These are phyloP conservation scores for Chrysina gloriosa DNA, from an alignment of 2,888 invertebrate species.

Conservation along the genomic window DNA sequence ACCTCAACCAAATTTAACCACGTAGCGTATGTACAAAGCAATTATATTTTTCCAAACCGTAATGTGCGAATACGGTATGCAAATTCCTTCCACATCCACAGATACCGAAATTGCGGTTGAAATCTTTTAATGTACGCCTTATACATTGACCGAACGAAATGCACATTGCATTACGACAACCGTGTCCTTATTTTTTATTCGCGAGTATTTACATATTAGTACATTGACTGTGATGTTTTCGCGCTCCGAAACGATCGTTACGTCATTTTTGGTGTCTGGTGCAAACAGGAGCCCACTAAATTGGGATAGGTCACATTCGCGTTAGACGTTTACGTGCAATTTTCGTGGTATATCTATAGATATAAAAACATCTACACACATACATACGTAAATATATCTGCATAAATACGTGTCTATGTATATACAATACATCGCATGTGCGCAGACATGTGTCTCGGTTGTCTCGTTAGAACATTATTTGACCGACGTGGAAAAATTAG, in stretches of 20 bases:
- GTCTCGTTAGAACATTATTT: not conserved
- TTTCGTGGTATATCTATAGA: too few species aligned
- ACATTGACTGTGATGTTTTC: slow-evolving; percentile 38
- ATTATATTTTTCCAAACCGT: too few species aligned
- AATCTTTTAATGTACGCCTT: too few species aligned
- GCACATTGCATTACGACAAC: not conserved
- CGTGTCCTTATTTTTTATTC: not conserved
- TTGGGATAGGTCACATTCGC: slow-evolving; percentile 54
- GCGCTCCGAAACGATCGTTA: slow-evolving; percentile 19
- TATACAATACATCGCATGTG: too few species aligned
- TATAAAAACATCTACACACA: slow-evolving; percentile 8
- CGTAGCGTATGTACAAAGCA: too few species aligned
- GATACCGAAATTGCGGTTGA: too few species aligned
- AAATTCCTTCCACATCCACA: too few species aligned
- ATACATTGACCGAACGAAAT: too few species aligned
- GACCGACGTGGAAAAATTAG: not conserved
- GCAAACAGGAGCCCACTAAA: slow-evolving; percentile 47
- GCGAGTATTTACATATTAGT: slow-evolving; percentile 44
- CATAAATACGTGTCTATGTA: too few species aligned
- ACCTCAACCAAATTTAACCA: too few species aligned
- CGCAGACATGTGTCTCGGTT: not conserved
- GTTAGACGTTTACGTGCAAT: slow-evolving; percentile 21
- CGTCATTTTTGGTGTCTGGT: slow-evolving; percentile 35
- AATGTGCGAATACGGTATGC: too few species aligned
- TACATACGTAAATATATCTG: not conserved